Evolutionary conservation across 2,888 invertebrate species (phyloP).

Genomic region (Cotesia congregata): DNA sequence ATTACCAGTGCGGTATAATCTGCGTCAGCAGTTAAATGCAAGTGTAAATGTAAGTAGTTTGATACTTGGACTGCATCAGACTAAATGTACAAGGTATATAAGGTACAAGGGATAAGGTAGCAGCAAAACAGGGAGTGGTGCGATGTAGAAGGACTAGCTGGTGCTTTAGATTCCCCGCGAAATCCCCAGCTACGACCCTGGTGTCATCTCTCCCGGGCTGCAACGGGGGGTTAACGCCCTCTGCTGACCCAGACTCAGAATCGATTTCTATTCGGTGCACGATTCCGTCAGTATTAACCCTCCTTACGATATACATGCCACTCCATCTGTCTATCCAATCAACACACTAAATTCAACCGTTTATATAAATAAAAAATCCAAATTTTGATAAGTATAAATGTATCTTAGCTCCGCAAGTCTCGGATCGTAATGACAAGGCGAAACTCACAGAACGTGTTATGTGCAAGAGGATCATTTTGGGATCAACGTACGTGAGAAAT

Average conservation of each 20-base stretch:
- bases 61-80: slow-evolving; percentile 3
- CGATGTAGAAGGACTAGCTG: slow-evolving; percentile 15
- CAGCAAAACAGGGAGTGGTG: slow-evolving; percentile 9
- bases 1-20: too few relatives aligned
- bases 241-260: slow-evolving; percentile 70
- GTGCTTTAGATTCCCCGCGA: slow-evolving; percentile 44
- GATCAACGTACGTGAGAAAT: slow-evolving; percentile 29
- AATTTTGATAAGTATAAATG: neutral
- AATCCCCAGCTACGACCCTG: slow-evolving; percentile 66
- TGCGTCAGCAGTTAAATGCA: too few relatives aligned
- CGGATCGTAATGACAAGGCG: neutral
- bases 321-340: slow-evolving; percentile 30
- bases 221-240: slow-evolving; percentile 69
- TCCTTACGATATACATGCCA: slow-evolving; percentile 40
- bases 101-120: neutral
- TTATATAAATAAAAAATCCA: slow-evolving; percentile 25
- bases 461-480: slow-evolving; percentile 12
- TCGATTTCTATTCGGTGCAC: slow-evolving; percentile 67
- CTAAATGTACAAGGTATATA: neutral
- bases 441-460: neutral
- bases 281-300: slow-evolving; percentile 44
- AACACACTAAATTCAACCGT: neutral
- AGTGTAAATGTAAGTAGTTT: neutral
- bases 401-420: neutral
- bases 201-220: slow-evolving; percentile 68